These are phyloP conservation scores for Champsocephalus gunnari DNA, from an alignment of 2,797 vertebrate genomes.

Conservation along the genomic window DNA sequence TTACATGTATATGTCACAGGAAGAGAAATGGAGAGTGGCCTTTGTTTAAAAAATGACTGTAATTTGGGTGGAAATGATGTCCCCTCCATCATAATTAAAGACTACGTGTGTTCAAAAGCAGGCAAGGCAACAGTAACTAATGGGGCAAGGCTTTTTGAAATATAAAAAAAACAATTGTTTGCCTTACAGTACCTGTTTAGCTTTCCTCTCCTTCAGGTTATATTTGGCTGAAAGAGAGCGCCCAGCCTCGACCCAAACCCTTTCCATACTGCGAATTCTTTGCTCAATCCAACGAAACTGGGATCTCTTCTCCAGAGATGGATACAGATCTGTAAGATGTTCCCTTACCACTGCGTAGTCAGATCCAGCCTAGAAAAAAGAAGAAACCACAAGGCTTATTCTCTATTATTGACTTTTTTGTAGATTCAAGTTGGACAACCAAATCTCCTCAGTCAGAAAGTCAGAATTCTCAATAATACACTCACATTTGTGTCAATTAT, in stretches of 20 bases:
- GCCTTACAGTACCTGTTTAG: slow-evolving; percentile 30
- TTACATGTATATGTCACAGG: neutral
- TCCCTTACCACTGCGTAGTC: neutral
- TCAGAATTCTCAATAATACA: too few species aligned
- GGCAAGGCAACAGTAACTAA: neutral
- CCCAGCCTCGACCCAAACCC: slow-evolving; percentile 48
- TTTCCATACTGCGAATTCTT: slow-evolving; percentile 50
- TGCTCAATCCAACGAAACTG: slow-evolving; percentile 44
- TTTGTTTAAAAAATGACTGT: neutral
- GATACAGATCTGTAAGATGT: slow-evolving; percentile 26
- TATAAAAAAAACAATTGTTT: neutral
- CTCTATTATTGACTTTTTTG: neutral
- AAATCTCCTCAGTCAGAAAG: neutral
- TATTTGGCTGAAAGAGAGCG: slow-evolving; percentile 48
- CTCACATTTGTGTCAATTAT: too few species aligned
- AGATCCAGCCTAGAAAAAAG: neutral
- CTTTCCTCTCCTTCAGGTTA: slow-evolving; percentile 25
- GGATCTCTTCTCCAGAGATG: neutral
- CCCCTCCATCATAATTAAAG: neutral
- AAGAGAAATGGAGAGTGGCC: neutral
- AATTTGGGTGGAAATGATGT: neutral
- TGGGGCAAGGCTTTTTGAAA: neutral
- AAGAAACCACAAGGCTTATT: neutral
- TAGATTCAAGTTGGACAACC: neutral
- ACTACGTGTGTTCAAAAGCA: neutral